Conservation (phyloP, 2,888 invertebrate genomes). For the Pelosia muscerda region DNA sequence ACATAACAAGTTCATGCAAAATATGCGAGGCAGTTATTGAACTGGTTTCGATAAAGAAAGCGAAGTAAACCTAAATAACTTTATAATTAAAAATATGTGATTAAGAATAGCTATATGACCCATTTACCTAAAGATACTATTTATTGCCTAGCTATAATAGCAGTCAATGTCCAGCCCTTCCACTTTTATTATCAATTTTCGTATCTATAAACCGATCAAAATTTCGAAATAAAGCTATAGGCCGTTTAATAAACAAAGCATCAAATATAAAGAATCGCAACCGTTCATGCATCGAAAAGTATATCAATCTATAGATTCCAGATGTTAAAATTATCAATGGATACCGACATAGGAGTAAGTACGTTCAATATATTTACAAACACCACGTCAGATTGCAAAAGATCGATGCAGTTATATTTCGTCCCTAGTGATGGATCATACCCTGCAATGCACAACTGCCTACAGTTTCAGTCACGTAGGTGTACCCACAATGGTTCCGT, state of each 20-base stretch:
- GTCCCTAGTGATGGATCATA: too few relatives aligned
- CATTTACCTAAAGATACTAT: background rate
- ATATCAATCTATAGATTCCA: background rate
- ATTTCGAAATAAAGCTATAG: background rate
- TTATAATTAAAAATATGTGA: background rate
- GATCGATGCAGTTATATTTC: background rate
- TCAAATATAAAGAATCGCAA: background rate
- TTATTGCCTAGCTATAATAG: background rate
- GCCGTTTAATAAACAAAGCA: background rate
- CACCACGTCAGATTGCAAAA: background rate
- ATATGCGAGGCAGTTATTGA: constrained; percentile 11
- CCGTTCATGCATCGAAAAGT: background rate
- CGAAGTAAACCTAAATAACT: constrained; percentile 17
- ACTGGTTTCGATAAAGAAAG: background rate
- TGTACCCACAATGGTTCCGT: too few relatives aligned
- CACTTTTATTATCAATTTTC: too few relatives aligned
- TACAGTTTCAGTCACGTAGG: too few relatives aligned
- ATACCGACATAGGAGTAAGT: background rate
- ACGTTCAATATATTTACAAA: background rate
- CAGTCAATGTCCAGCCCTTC: background rate
- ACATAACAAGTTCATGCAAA: constrained; percentile 11
- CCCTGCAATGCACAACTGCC: too few relatives aligned
- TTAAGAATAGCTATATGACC: background rate
- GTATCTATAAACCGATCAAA: background rate
- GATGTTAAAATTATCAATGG: background rate